phyloP scores from a whole-genome alignment of 2,113 vertebrate species.

The Alectura lathami region DNA sequence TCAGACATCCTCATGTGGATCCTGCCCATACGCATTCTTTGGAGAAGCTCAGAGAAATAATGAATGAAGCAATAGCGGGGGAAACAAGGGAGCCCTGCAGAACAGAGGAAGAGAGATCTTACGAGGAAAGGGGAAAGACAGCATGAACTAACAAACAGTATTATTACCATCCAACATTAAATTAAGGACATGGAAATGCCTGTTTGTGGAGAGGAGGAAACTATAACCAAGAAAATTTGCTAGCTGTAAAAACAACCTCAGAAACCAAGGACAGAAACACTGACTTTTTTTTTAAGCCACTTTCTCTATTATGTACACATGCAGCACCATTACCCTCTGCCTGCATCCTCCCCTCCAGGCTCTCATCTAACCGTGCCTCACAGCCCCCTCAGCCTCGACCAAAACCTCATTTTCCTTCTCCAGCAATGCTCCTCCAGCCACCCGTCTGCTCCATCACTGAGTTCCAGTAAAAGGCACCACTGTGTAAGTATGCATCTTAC shows the following conservation, averaged over 20 bases:
- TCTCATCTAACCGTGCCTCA: not conserved
- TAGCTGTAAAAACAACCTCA: not conserved
- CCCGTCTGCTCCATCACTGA: accelerated
- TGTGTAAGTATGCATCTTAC: accelerated
- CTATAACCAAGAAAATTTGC: not conserved
- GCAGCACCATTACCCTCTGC: not conserved
- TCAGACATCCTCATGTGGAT: not conserved
- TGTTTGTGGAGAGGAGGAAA: not conserved
- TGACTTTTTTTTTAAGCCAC: not conserved
- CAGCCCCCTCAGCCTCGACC: accelerated
- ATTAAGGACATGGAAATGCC: not conserved
- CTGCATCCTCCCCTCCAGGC: not conserved
- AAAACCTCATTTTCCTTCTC: not conserved
- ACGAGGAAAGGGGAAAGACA: slow-evolving; percentile 16
- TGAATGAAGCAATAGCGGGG: not conserved
- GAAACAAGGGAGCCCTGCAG: not conserved
- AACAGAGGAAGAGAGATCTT: not conserved
- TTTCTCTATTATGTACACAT: not conserved
- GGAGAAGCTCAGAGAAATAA: not conserved
- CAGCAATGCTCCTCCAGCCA: not conserved
- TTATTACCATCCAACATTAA: not conserved
- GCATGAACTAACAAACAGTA: not conserved
- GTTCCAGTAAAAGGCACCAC: accelerated
- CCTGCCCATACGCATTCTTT: not conserved
- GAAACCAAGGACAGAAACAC: not conserved